Conservation (phyloP, 2,888 invertebrate species). For the Stratiomys singularior region DNA sequence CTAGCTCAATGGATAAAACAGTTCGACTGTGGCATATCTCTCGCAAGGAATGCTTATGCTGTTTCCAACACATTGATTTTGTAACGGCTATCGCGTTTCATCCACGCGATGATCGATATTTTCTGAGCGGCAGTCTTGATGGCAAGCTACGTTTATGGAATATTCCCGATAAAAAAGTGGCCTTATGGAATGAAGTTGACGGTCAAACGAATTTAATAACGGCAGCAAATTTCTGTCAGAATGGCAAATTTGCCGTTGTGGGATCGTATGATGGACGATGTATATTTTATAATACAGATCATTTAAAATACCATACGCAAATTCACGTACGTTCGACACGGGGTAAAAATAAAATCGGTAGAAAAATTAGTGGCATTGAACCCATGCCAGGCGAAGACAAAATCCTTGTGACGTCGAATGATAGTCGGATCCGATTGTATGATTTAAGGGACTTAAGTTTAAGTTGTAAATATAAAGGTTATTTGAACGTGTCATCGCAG, state of each 20-base stretch:
- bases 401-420: slow-evolving; percentile 96
- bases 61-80: slow-evolving; percentile 99
- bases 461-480: slow-evolving; percentile 95
- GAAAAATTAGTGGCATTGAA: slow-evolving; percentile 97
- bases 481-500: slow-evolving; percentile 94
- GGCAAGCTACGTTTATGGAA: slow-evolving; percentile 99
- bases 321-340: slow-evolving; percentile 95
- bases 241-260: slow-evolving; percentile 97
- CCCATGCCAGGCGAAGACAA: slow-evolving; percentile 96
- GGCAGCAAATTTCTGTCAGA: slow-evolving; percentile 96
- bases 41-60: slow-evolving; percentile 95
- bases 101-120: slow-evolving; percentile 89
- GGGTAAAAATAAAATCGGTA: slow-evolving; percentile 93
- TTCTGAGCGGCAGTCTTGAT: slow-evolving; percentile 96
- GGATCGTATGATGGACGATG: slow-evolving; percentile 99
- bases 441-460: slow-evolving; percentile 93
- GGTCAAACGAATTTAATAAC: slow-evolving; percentile 95
- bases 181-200: slow-evolving; percentile 96
- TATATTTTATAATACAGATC: slow-evolving; percentile 98
- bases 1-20: slow-evolving; percentile 98
- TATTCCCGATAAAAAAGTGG: slow-evolving; percentile 99
- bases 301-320: slow-evolving; percentile 97
- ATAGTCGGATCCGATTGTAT: slow-evolving; percentile 94
- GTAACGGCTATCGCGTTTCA: slow-evolving; percentile 99
- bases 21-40: slow-evolving; percentile 98